Evolutionary conservation across 2,888 invertebrate genomes (phyloP).

Genomic region (Eulithis prunata): DNA sequence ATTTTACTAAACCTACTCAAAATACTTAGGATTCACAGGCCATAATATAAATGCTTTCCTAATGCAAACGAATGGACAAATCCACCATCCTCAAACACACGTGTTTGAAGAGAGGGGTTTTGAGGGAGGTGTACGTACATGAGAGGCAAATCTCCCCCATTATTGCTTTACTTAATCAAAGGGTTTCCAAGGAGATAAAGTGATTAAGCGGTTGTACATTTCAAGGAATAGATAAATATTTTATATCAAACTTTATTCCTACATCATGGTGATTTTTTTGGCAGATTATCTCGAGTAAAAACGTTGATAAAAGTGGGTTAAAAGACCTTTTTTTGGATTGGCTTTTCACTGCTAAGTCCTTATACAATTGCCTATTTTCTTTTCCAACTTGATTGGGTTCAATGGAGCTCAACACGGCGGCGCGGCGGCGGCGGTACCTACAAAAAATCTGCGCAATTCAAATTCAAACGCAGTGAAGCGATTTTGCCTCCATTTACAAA

Average conservation of each 20-base stretch:
- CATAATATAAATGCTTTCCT: constrained; percentile 11
- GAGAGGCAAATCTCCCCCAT: constrained; percentile 52
- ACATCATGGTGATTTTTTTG: too few species aligned
- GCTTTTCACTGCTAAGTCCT: not conserved
- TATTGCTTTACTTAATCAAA: constrained; percentile 77
- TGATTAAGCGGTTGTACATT: constrained; percentile 51
- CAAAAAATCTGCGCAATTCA: constrained; percentile 16
- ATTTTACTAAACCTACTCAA: too few species aligned
- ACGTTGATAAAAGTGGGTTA: not conserved
- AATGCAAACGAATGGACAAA: constrained; percentile 22
- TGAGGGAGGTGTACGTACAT: constrained; percentile 30
- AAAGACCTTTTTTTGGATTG: not conserved
- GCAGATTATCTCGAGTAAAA: not conserved
- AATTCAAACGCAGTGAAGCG: constrained; percentile 23
- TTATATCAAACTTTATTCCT: too few species aligned
- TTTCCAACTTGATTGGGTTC: constrained; percentile 16
- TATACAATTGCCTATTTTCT: constrained; percentile 16
- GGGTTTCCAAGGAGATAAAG: constrained; percentile 72
- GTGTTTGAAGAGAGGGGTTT: constrained; percentile 24
- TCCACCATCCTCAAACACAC: constrained; percentile 31
- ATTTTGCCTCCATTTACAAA: constrained; percentile 7
- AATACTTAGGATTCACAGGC: too few species aligned
- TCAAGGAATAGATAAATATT: not conserved
- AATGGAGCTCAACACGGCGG: constrained; percentile 16
- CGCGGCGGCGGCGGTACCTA: not conserved